Base-by-base conservation (phyloP, 2,888 invertebrate genomes). In the Tenthredo scrophulariae region DNA sequence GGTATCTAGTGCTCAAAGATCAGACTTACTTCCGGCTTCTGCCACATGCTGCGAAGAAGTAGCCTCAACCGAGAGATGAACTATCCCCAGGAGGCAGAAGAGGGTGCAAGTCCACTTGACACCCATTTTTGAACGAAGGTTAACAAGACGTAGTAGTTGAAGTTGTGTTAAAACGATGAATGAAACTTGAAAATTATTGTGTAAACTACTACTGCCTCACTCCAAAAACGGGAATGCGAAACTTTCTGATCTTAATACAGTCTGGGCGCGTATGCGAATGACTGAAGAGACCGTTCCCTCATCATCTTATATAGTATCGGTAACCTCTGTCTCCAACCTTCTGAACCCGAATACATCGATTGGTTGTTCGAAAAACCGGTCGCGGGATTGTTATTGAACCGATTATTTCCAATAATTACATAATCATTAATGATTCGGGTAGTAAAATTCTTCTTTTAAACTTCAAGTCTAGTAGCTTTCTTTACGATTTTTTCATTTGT, bases 241-340 rank as follows among this genome's bases (percentile, higher is more conserved):
- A 37, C 62, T n/a, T 4, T n/a, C 7, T 80, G 62, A 37, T 80
- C 62, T 80, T 62, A 10, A 40, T 80, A 80, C 80, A 80, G 40
- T 62, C 62, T 80, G 40, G 40, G 7, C 80, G 50, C 67, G 26
- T 29, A 67, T 83, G 46, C 67, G 83, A 83, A 83, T 83, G 83
- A 83, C 83, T 83, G 67, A n/a, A 13, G 83, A 46, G 70, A 67
- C 67, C 22, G 46, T 29, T 29, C 29, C 33, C 46, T 46, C 83
- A 87, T 90, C 89, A 90, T 90, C 92, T 92, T 92, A 92, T 92
- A 92, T 92, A 92, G 91, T 85, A 88, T 89, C 88, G 87, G 86
- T 86, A 84, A 86, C 87, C 87, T 88, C 87, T 84, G 85, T 85
- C 67, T 80, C 26, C 26, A 33, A 26, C 67, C 29, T 33, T 67